Percentiles rank a stretch among this genome's conserved stretches.
phyloP scores from a whole-genome alignment of 2,888 invertebrate genomes.

The Peribatodes rhomboidaria region DNA sequence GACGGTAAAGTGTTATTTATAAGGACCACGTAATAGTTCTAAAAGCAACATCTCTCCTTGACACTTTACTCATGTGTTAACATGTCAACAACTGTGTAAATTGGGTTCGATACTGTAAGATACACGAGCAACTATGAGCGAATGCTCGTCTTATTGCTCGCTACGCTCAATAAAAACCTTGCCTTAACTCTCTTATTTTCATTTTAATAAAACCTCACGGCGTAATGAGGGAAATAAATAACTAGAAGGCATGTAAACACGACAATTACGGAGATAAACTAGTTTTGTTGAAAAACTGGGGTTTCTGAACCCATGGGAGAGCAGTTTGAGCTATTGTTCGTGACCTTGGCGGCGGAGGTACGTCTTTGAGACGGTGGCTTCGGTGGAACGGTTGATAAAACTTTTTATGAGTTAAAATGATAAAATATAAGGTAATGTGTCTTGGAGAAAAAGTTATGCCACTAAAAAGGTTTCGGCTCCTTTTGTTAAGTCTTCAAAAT shows the following conservation, averaged over 20 bases:
- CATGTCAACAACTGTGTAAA: no score
- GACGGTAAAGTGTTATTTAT: no score
- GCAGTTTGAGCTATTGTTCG: slow-evolving; percentile 21
- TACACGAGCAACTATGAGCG: not conserved
- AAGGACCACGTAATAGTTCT: no score
- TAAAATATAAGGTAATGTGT: no score
- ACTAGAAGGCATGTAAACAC: slow-evolving; percentile 36
- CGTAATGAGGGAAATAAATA: slow-evolving; percentile 36
- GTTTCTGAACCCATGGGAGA: slow-evolving; percentile 34
- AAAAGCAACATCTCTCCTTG: no score
- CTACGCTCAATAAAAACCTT: not conserved
- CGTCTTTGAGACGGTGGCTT: not conserved
- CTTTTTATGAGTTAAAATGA: no score
- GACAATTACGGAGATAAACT: slow-evolving; percentile 37
- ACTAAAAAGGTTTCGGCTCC: no score
- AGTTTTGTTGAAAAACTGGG: slow-evolving; percentile 27
- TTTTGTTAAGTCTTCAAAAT: no score
- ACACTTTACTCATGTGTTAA: no score
- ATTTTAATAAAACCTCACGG: slow-evolving; percentile 33
- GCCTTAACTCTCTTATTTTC: slow-evolving; percentile 31
- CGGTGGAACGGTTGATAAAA: not conserved
- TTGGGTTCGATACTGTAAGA: no score
- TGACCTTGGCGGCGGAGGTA: slow-evolving; percentile 15
- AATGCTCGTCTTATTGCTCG: not conserved
- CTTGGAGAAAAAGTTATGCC: no score